Percentiles rank a stretch among this genome's conserved stretches.
Conservation (phyloP, 2,888 invertebrate genomes). For the Campopleginae sp. region DNA sequence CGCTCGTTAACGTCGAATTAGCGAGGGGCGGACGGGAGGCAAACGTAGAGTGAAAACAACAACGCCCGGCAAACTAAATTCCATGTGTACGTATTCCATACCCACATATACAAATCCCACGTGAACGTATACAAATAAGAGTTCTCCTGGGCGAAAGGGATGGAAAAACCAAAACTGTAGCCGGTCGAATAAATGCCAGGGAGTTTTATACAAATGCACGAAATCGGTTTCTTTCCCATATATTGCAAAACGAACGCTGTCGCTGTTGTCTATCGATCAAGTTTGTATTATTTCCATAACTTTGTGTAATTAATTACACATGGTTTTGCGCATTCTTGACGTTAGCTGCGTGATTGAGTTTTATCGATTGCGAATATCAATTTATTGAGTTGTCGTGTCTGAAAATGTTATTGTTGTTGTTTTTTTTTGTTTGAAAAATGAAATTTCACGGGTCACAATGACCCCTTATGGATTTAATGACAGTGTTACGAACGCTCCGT, state of each 20-base stretch:
- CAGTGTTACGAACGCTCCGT: background rate
- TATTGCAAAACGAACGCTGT: background rate
- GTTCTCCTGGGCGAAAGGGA: constrained; percentile 37
- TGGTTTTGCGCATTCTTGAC: background rate
- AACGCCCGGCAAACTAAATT: constrained; percentile 51
- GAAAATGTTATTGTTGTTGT: too few species aligned
- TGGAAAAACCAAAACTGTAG: background rate
- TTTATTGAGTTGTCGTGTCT: background rate
- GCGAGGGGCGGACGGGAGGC: constrained; percentile 65
- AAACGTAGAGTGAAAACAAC: constrained; percentile 65
- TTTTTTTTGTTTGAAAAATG: background rate
- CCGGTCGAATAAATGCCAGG: background rate
- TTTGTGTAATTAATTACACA: background rate
- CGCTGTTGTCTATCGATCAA: background rate
- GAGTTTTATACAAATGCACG: background rate
- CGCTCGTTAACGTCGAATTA: constrained; percentile 71
- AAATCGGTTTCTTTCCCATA: constrained; percentile 17
- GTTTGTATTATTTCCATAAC: background rate
- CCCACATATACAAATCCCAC: constrained; percentile 3
- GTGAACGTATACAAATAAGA: background rate
- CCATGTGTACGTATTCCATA: constrained; percentile 6
- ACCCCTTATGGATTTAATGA: background rate
- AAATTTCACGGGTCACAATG: background rate
- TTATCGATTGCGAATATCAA: background rate
- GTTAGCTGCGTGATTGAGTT: background rate